phyloP scores from a whole-genome alignment of 2,888 invertebrate genomes.

The Sturmia bella region DNA sequence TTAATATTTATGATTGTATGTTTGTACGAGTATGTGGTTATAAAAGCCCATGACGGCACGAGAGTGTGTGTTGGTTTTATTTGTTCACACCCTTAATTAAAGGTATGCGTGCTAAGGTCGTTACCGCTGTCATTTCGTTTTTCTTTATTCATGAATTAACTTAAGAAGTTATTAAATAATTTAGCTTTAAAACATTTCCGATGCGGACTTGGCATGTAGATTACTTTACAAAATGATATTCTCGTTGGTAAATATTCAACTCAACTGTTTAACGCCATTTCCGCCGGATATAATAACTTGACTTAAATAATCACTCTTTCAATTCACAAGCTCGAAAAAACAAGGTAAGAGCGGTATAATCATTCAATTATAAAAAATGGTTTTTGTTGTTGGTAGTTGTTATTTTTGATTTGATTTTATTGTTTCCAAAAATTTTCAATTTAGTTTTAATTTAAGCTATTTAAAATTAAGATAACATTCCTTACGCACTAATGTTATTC shows the following conservation, averaged over 20 bases:
- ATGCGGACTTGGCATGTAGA: slow-evolving; percentile 9
- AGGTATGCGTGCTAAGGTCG: slow-evolving; percentile 73
- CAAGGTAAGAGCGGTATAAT: too few species aligned
- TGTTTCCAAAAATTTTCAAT: too few species aligned
- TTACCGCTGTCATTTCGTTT: slow-evolving; percentile 45
- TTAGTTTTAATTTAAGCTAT: too few species aligned
- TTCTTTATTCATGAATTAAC: slow-evolving; percentile 21
- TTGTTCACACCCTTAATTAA: slow-evolving; percentile 80
- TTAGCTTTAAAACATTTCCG: slow-evolving; percentile 50
- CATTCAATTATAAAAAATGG: too few species aligned
- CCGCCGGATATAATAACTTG: slow-evolving; percentile 62
- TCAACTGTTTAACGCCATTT: slow-evolving; percentile 9
- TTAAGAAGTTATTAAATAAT: slow-evolving; percentile 53
- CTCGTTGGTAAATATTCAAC: slow-evolving; percentile 34
- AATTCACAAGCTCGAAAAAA: too few species aligned
- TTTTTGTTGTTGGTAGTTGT: too few species aligned
- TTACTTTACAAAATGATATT: not conserved
- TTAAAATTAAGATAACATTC: too few species aligned
- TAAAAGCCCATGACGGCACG: not conserved
- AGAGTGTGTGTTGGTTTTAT: not conserved
- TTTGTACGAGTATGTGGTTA: too few species aligned
- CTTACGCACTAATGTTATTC: too few species aligned
- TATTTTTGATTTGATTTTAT: too few species aligned
- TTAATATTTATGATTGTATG: slow-evolving; percentile 43
- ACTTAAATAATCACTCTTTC: not conserved